A percentile compares a stretch with the other conserved stretches of the same genome.
Conservation (phyloP, 2,797 vertebrate species). For the Aldrovandia affinis region DNA sequence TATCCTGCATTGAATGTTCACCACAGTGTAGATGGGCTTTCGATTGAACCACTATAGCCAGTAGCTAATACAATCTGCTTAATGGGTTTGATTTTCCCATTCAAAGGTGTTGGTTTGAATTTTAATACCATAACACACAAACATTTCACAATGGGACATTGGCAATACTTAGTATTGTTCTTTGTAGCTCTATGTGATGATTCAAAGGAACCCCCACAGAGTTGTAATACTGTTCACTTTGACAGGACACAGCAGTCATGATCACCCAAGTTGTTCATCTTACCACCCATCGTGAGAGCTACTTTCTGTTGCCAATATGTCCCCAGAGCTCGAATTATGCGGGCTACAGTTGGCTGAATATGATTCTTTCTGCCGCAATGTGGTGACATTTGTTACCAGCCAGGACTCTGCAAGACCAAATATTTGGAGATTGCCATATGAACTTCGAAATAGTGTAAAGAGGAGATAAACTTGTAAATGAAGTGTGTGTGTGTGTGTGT, state of each 20-base stretch:
- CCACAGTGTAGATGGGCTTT: too few species aligned
- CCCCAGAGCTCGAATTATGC: constrained; percentile 23
- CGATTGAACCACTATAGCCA: too few species aligned
- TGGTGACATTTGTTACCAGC: neutral
- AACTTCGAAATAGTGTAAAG: neutral
- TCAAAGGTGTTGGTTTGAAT: neutral
- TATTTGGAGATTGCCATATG: neutral
- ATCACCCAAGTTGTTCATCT: neutral
- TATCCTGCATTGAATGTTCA: too few species aligned
- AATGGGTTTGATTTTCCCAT: neutral
- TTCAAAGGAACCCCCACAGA: neutral
- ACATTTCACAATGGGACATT: neutral
- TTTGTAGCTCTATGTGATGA: neutral
- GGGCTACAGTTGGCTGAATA: neutral
- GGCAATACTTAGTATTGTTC: neutral
- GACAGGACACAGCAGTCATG: constrained; percentile 14
- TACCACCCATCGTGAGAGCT: neutral
- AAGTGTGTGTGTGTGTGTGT: neutral
- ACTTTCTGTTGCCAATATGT: neutral
- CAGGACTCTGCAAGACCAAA: neutral
- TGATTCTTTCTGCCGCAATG: neutral
- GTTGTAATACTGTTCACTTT: neutral
- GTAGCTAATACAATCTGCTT: neutral
- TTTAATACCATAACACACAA: neutral
- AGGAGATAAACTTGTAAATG: neutral